Conservation (phyloP, 2,797 vertebrate species). For the Prunella strophiata region DNA sequence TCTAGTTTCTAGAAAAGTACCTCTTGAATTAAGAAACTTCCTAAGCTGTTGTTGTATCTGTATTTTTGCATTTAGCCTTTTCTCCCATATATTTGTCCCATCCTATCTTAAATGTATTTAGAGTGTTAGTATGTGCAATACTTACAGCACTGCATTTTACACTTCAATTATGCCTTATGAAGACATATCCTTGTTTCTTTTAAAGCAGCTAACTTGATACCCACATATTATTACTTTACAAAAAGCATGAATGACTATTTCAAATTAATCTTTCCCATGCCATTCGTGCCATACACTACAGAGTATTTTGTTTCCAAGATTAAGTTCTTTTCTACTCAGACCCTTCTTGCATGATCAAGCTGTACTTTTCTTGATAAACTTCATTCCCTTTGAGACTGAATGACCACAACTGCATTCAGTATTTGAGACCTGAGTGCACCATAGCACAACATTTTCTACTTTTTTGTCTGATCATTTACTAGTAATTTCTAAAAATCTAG, state of each 20-base stretch:
- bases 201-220: neutral
- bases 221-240: neutral
- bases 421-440: neutral
- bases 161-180: neutral
- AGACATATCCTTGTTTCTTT: neutral
- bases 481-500: neutral
- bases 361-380: neutral
- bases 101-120: neutral
- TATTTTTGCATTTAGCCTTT: neutral
- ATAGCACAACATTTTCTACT: neutral
- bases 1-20: neutral
- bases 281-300: neutral
- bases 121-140: neutral
- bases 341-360: fast-evolving
- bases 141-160: neutral
- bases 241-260: neutral
- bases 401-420: neutral
- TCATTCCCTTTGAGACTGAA: neutral
- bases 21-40: neutral
- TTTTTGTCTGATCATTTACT: neutral
- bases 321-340: neutral
- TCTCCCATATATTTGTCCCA: neutral
- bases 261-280: neutral
- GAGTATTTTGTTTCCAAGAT: neutral
- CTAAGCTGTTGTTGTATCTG: neutral